Percentiles rank a stretch among this genome's conserved stretches.
Evolutionary conservation across 1,140 invertebrate species (phyloP).

Genomic region (Bradysia coprophila): DNA sequence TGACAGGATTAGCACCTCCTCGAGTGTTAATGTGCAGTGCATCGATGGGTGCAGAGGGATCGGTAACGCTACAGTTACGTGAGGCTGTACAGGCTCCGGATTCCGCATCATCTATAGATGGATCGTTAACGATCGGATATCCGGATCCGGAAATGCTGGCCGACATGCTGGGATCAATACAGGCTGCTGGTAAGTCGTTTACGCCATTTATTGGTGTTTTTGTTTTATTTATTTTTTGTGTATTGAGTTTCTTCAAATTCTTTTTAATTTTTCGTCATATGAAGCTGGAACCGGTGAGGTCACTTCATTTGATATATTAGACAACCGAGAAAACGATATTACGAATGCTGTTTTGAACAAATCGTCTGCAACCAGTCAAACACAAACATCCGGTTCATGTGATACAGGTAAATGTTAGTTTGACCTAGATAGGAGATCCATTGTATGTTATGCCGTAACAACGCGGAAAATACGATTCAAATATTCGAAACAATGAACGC

Average conservation of each 20-base stretch:
- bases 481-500: no score
- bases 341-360: neutral
- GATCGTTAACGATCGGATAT: conserved; percentile 30
- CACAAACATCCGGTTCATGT: neutral
- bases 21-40: conserved; percentile 39
- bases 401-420: neutral
- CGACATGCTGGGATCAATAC: conserved; percentile 23
- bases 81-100: conserved; percentile 27
- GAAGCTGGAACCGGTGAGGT: neutral
- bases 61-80: conserved; percentile 29
- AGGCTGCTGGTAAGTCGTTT: conserved; percentile 24
- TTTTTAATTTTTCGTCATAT: neutral
- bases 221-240: no score
- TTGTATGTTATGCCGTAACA: no score
- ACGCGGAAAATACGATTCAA: no score
- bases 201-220: no score
- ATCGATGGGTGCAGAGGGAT: conserved; percentile 32
- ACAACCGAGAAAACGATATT: neutral
- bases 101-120: conserved; percentile 22
- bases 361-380: neutral
- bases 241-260: neutral
- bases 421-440: neutral
- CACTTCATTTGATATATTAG: neutral
- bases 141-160: conserved; percentile 32
- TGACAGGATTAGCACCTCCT: conserved; percentile 30